Percentiles rank a stretch among this genome's conserved stretches.
These are phyloP conservation scores for Pluvialis apricaria DNA, from an alignment of 2,113 vertebrate genomes.

Conservation along the genomic window DNA sequence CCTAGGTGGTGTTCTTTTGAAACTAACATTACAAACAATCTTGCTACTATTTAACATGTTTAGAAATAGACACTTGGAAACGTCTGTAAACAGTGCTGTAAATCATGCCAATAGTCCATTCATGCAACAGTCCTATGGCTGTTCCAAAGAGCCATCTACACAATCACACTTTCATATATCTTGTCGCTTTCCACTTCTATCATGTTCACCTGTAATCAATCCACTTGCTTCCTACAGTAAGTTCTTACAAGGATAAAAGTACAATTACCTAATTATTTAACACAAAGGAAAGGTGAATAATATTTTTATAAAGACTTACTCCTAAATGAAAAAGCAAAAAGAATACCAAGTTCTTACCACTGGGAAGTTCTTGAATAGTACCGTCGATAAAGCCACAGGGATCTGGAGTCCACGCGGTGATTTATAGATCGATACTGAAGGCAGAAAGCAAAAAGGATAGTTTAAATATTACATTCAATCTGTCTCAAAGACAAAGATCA, in stretches of 20 bases:
- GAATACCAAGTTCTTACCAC: slow-evolving; percentile 74
- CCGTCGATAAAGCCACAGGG: slow-evolving; percentile 87
- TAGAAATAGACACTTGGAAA: not conserved
- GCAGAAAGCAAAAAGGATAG: not conserved
- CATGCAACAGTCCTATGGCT: not conserved
- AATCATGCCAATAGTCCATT: not conserved
- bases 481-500: not conserved
- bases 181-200: not conserved
- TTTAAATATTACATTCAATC: not conserved
- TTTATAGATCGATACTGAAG: slow-evolving; percentile 93
- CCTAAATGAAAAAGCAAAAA: not conserved
- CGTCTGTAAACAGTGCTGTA: not conserved
- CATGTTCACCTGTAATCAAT: not conserved
- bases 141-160: not conserved
- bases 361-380: slow-evolving; percentile 89
- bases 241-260: not conserved
- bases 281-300: not conserved
- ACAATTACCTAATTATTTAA: not conserved
- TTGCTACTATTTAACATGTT: not conserved
- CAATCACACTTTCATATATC: not conserved
- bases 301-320: not conserved
- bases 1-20: not conserved
- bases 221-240: not conserved
- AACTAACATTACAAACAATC: not conserved
- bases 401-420: slow-evolving; percentile 86